Evolutionary conservation across 92 coral and sea anemone species (phyloP).

Genomic region (Phenganax subtilis): DNA sequence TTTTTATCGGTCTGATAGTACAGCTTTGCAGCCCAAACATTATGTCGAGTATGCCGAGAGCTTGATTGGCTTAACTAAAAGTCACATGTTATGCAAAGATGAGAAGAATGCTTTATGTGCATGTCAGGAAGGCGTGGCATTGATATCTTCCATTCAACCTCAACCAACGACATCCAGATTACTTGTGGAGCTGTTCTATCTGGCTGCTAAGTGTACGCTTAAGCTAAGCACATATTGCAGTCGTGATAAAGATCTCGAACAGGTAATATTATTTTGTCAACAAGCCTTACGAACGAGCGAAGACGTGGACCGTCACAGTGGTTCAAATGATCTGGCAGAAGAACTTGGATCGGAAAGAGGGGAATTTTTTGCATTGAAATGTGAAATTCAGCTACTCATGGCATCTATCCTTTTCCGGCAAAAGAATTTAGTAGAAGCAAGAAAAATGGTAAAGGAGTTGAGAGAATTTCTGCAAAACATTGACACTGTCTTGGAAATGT

Average conservation of each 20-base stretch:
- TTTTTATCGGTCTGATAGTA: background rate
- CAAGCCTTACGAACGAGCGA: conserved; percentile 10
- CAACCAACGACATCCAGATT: background rate
- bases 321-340: background rate
- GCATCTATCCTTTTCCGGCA: background rate
- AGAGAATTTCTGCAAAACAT: conserved; percentile 25
- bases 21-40: background rate
- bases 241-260: background rate
- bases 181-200: background rate
- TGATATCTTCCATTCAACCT: background rate
- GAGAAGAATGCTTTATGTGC: background rate
- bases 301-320: background rate
- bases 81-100: conserved; percentile 7
- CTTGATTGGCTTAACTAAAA: conserved; percentile 24
- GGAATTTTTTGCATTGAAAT: conserved; percentile 16
- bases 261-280: conserved; percentile 4
- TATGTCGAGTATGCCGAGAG: background rate
- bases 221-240: background rate
- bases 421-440: background rate
- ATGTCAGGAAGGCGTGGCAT: background rate
- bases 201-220: conserved; percentile 10
- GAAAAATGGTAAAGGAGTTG: conserved; percentile 8
- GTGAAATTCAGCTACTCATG: conserved; percentile 17
- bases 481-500: conserved; percentile 14
- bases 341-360: conserved; percentile 5